These are phyloP conservation scores for Toxotes chatareus DNA, from an alignment of 2,113 vertebrate genomes.

Conservation along the genomic window DNA sequence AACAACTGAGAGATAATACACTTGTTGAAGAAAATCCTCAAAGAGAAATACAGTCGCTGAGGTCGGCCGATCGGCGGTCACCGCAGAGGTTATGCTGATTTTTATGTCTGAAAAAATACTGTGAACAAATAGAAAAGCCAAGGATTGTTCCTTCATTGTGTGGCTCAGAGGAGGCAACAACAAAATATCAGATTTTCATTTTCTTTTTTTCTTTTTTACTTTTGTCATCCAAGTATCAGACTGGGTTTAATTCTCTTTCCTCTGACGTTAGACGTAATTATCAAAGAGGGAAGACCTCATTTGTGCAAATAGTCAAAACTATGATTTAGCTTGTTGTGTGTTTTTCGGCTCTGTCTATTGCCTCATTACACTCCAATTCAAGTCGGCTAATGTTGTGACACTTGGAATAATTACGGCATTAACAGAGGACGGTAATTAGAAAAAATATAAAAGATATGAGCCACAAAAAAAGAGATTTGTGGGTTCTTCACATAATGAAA, in stretches of 20 bases:
- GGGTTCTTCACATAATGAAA: constrained; percentile 62
- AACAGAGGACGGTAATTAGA: constrained; percentile 75
- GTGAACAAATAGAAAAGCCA: constrained; percentile 5
- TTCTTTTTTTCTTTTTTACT: neutral
- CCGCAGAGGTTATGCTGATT: neutral
- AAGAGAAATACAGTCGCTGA: constrained; percentile 1
- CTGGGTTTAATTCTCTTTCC: constrained; percentile 21
- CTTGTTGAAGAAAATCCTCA: constrained; percentile 18
- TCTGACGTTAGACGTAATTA: constrained; percentile 58
- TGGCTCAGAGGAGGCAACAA: neutral
- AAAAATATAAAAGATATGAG: constrained; percentile 62
- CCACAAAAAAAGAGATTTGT: constrained; percentile 57
- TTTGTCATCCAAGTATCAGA: neutral
- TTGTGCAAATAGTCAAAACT: constrained; percentile 68
- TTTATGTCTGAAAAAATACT: constrained; percentile 1
- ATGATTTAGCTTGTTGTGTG: constrained; percentile 37
- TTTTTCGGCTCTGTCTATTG: constrained; percentile 43
- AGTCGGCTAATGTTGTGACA: constrained; percentile 72
- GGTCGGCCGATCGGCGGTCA: neutral
- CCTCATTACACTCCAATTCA: constrained; percentile 67
- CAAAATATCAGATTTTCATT: no score
- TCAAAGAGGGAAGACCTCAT: constrained; percentile 59
- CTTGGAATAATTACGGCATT: constrained; percentile 73
- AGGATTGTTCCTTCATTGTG: neutral
- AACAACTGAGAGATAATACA: constrained; percentile 32